A percentile compares a stretch with the other conserved stretches of the same genome.
phyloP scores from a whole-genome alignment of 2,888 invertebrate species.

The Eupelmus urozonus region DNA sequence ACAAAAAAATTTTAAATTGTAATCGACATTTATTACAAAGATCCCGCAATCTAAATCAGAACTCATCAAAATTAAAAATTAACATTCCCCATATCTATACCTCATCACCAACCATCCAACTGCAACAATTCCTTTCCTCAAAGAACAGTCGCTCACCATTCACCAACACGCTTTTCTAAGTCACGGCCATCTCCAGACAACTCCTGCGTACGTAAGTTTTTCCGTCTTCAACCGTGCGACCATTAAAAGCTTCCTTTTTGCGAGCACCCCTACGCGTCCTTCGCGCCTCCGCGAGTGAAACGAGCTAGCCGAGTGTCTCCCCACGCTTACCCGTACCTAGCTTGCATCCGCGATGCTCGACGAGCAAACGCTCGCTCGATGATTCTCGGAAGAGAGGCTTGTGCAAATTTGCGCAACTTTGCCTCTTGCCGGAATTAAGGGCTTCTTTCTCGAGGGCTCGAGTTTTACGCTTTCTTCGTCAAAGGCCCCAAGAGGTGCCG shows the following conservation, averaged over 20 bases:
- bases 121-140: too few relatives aligned
- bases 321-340: neutral
- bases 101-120: too few relatives aligned
- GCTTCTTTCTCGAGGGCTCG: slow-evolving; percentile 30
- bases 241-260: neutral
- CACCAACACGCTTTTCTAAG: too few relatives aligned
- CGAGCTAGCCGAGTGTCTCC: neutral
- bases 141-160: too few relatives aligned
- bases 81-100: too few relatives aligned
- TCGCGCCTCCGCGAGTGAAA: neutral
- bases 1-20: too few relatives aligned
- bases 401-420: slow-evolving; percentile 52
- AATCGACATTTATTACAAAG: too few relatives aligned
- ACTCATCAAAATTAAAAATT: too few relatives aligned
- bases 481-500: slow-evolving; percentile 22
- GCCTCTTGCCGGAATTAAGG: slow-evolving; percentile 38
- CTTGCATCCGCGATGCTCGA: slow-evolving; percentile 4
- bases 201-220: slow-evolving; percentile 1
- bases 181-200: too few relatives aligned
- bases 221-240: neutral
- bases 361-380: neutral
- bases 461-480: slow-evolving; percentile 44
- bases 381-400: slow-evolving; percentile 17
- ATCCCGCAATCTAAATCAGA: too few relatives aligned
- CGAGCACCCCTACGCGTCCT: neutral